These are phyloP conservation scores for Cataglyphis altisquamis DNA, from an alignment of 2,888 invertebrate species.

Conservation along the genomic window DNA sequence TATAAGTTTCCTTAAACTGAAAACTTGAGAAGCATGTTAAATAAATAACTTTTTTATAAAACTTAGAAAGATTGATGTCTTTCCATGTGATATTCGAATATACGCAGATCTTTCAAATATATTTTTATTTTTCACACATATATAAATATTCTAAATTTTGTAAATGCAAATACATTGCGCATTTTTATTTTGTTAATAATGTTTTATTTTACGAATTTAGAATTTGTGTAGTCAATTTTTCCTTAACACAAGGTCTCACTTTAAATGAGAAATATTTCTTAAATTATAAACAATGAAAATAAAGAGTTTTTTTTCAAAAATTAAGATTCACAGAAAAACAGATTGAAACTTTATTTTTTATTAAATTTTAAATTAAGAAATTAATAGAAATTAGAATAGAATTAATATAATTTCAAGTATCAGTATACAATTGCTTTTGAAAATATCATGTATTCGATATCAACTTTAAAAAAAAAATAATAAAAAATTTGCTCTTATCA, in stretches of 20 bases:
- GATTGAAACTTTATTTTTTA: neutral
- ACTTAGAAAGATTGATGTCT: slow-evolving; percentile 28
- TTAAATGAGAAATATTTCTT: neutral
- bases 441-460: neutral
- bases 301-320: neutral
- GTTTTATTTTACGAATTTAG: neutral
- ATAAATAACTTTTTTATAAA: slow-evolving; percentile 22
- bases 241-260: neutral
- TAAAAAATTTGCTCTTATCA: neutral
- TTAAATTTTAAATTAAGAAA: neutral
- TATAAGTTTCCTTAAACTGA: slow-evolving; percentile 42
- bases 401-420: neutral
- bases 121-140: neutral
- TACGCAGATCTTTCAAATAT: neutral
- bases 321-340: neutral
- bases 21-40: slow-evolving; percentile 29
- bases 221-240: neutral
- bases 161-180: neutral
- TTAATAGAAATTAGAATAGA: neutral
- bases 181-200: neutral
- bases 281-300: neutral
- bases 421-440: neutral
- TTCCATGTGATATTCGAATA: neutral
- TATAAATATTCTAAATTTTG: neutral
- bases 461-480: slow-evolving; percentile 1